A percentile compares a stretch with the other conserved stretches of the same genome.
These are phyloP conservation scores for Xiphydria camelus DNA, from an alignment of 2,888 invertebrate species.

Conservation along the genomic window DNA sequence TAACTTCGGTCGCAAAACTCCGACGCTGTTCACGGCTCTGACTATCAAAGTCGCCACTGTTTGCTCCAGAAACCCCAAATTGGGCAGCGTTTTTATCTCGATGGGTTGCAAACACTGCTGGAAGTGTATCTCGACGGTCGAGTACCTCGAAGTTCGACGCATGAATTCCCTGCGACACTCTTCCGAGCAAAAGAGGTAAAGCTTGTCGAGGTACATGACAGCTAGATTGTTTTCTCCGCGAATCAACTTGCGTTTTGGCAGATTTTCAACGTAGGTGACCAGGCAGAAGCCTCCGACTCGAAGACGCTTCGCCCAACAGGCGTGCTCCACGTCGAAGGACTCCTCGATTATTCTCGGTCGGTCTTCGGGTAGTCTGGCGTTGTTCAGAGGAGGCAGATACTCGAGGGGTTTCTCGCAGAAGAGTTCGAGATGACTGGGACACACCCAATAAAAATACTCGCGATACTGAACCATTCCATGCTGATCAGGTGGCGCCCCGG, in stretches of 20 bases:
- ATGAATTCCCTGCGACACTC: conserved; percentile 63
- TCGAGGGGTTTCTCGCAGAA: conserved; percentile 59
- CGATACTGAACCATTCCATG: conserved; percentile 64
- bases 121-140: conserved; percentile 56
- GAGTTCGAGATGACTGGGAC: conserved; percentile 60
- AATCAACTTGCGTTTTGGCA: conserved; percentile 58
- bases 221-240: conserved; percentile 59
- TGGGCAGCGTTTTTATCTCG: conserved; percentile 60
- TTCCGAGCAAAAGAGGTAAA: conserved; percentile 63
- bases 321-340: conserved; percentile 50
- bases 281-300: conserved; percentile 65
- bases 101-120: conserved; percentile 56
- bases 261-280: conserved; percentile 64
- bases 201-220: conserved; percentile 59
- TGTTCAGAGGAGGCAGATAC: conserved; percentile 55
- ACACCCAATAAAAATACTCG: conserved; percentile 66
- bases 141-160: conserved; percentile 60
- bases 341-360: conserved; percentile 56
- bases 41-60: conserved; percentile 62
- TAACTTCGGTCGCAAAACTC: conserved; percentile 64
- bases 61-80: conserved; percentile 67
- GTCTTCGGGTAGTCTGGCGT: conserved; percentile 56
- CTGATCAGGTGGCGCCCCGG: conserved; percentile 60
- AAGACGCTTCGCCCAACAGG: conserved; percentile 53
- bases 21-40: conserved; percentile 61